phyloP scores from a whole-genome alignment of 2,797 vertebrate genomes.

The Crax fasciolata region DNA sequence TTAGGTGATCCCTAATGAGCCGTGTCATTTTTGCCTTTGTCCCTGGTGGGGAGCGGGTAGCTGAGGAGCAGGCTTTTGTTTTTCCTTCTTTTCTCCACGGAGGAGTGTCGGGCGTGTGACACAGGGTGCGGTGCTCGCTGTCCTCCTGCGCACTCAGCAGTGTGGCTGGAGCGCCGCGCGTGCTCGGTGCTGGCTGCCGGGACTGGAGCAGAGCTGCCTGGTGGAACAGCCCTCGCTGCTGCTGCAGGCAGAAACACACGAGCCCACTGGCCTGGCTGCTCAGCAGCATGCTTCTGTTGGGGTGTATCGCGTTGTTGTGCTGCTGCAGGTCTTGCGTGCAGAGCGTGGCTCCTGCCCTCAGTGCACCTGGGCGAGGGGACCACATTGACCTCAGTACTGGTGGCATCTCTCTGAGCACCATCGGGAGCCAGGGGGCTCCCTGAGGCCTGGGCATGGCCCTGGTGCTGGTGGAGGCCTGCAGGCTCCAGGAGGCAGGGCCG shows the following conservation, averaged over 20 bases:
- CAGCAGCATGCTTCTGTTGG: conserved; percentile 16
- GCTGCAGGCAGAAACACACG: conserved; percentile 44
- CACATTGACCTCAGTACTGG: background rate
- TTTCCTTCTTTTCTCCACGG: conserved; percentile 23
- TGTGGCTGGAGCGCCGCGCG: conserved; percentile 14
- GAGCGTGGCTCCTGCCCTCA: rapidly evolving
- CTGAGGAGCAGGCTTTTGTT: conserved; percentile 14
- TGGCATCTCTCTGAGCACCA: background rate
- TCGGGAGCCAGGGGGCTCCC: background rate
- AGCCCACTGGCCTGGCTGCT: background rate
- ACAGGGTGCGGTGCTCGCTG: conserved; percentile 14
- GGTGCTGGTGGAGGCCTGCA: background rate
- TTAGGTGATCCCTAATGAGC: conserved; percentile 22
- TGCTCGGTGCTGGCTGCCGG: background rate
- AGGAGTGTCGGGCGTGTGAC: conserved; percentile 35
- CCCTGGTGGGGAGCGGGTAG: background rate
- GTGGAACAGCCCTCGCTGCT: conserved; percentile 37
- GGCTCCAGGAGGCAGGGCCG: background rate
- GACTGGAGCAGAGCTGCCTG: conserved; percentile 27
- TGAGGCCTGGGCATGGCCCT: background rate
- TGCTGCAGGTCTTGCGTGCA: background rate
- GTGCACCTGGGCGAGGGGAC: rapidly evolving
- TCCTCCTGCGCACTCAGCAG: conserved; percentile 42
- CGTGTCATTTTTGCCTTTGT: conserved; percentile 28
- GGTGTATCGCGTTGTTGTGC: background rate